Percentiles rank a stretch among this genome's conserved stretches.
Conservation (phyloP, 2,888 invertebrate species). For the Ectemnius lituratus region DNA sequence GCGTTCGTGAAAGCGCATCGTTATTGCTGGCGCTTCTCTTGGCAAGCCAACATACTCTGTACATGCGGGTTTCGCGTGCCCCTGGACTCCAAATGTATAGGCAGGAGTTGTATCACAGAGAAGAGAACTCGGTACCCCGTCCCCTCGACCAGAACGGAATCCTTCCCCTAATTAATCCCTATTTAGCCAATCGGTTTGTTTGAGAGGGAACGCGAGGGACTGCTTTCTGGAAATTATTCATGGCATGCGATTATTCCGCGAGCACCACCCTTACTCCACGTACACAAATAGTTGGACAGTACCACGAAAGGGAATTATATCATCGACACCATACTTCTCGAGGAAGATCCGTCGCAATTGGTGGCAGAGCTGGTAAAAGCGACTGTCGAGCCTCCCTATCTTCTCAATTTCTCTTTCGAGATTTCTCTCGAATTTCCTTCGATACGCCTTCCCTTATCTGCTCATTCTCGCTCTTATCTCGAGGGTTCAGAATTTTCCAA, state of each 20-base stretch:
- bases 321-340: background rate
- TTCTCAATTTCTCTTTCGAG: background rate
- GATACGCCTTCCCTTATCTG: no score
- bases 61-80: background rate
- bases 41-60: background rate
- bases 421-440: slow-evolving; percentile 1
- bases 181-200: slow-evolving; percentile 71
- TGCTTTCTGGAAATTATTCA: slow-evolving; percentile 54
- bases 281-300: background rate
- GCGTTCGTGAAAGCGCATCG: background rate
- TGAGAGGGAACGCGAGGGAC: slow-evolving; percentile 55
- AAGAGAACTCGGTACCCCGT: slow-evolving; percentile 6
- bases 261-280: background rate
- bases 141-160: slow-evolving; percentile 51
- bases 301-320: background rate
- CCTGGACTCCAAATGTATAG: background rate
- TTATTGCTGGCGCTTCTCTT: background rate
- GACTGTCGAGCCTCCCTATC: background rate
- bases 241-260: slow-evolving; percentile 33
- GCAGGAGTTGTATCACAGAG: background rate
- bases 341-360: background rate
- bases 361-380: background rate
- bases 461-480: no score
- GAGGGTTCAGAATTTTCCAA: background rate
- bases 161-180: slow-evolving; percentile 72